Conservation (phyloP, 2,888 invertebrate species). For the Dromius quadrimaculatus region DNA sequence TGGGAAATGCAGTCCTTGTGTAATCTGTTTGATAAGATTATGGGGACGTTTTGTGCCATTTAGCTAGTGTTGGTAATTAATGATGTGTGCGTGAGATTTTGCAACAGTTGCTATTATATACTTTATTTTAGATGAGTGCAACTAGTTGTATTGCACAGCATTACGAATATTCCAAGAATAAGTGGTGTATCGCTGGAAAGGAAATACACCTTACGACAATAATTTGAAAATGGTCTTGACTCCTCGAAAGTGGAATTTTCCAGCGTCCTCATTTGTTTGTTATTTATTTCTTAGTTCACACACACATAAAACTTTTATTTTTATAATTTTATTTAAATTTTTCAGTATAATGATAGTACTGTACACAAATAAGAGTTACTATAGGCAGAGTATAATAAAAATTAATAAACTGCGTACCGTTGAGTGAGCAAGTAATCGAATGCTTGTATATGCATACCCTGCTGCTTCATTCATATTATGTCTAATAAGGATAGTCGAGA, state of each 20-base stretch:
- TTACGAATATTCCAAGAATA: conserved; percentile 21
- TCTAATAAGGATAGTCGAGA: too few relatives aligned
- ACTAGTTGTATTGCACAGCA: conserved; percentile 8
- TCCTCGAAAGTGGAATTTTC: conserved; percentile 44
- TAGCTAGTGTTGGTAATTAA: not conserved
- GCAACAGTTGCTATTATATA: conserved; percentile 34
- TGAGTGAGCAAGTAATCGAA: too few relatives aligned
- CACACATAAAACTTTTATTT: not conserved
- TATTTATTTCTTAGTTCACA: not conserved
- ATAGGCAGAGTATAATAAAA: too few relatives aligned
- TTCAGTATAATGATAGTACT: too few relatives aligned
- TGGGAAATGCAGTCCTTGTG: conserved; percentile 46
- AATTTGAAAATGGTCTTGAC: conserved; percentile 32
- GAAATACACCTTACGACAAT: conserved; percentile 16
- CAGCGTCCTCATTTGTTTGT: conserved; percentile 20
- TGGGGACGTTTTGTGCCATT: conserved; percentile 1
- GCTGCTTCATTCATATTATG: too few relatives aligned
- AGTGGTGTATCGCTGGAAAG: not conserved
- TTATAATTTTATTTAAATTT: not conserved
- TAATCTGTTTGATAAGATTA: conserved; percentile 38
- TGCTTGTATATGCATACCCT: too few relatives aligned
- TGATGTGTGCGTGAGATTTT: conserved; percentile 16
- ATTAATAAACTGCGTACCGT: too few relatives aligned
- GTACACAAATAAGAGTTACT: too few relatives aligned
- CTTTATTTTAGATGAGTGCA: conserved; percentile 17